These are phyloP conservation scores for Ambastaia sidthimunki DNA, from an alignment of 2,797 vertebrate genomes.

Conservation along the genomic window DNA sequence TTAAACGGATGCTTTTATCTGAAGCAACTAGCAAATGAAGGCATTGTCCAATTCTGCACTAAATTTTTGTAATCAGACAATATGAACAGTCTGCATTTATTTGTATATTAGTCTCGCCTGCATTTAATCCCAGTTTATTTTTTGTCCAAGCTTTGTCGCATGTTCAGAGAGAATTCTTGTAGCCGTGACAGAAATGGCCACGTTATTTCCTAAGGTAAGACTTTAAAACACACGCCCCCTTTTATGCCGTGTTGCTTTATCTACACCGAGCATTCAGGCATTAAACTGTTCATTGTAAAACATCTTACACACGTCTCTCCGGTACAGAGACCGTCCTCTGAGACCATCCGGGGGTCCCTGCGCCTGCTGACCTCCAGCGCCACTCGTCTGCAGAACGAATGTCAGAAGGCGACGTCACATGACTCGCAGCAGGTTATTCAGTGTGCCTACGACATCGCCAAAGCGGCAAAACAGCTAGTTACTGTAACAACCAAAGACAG, in stretches of 20 bases:
- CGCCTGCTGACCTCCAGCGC: conserved; percentile 93
- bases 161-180: conserved; percentile 98
- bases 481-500: conserved; percentile 99
- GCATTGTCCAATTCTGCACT: too few species aligned
- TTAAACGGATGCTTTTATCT: too few species aligned
- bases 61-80: too few species aligned
- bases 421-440: conserved; percentile 96
- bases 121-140: conserved; percentile 1
- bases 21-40: too few species aligned
- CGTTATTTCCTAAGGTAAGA: conserved; percentile 95
- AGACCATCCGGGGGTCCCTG: conserved; percentile 88
- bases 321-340: conserved; percentile 88
- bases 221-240: background rate
- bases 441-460: conserved; percentile 99
- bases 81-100: too few species aligned
- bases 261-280: background rate
- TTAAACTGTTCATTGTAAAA: conserved; percentile 10
- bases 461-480: conserved; percentile 98
- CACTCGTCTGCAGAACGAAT: conserved; percentile 91
- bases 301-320: conserved; percentile 19
- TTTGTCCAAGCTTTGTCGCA: conserved; percentile 85
- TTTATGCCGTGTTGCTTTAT: background rate
- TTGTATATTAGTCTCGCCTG: background rate
- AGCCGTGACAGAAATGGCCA: conserved; percentile 97
- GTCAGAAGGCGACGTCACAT: conserved; percentile 85